These are phyloP conservation scores for Philaethria dido DNA, from an alignment of 2,888 invertebrate genomes.

Conservation along the genomic window DNA sequence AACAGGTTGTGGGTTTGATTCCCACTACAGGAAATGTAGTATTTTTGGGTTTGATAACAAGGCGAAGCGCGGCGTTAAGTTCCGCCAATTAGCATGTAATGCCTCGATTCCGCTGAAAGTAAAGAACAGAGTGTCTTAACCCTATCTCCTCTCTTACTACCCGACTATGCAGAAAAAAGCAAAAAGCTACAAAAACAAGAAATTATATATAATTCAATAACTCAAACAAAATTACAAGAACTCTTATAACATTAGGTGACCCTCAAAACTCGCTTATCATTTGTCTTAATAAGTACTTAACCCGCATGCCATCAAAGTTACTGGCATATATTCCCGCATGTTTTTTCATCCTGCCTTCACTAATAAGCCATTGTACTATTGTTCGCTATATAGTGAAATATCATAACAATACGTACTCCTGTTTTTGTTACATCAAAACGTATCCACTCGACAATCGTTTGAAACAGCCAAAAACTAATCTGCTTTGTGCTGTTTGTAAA, in stretches of 20 bases:
- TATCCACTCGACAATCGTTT: constrained; percentile 21
- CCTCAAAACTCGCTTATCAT: constrained; percentile 5
- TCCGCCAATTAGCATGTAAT: too few relatives aligned
- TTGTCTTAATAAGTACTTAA: constrained; percentile 19
- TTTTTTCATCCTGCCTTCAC: constrained; percentile 33
- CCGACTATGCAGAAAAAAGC: too few relatives aligned
- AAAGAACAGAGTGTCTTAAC: too few relatives aligned
- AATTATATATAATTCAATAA: too few relatives aligned
- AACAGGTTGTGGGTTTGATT: too few relatives aligned
- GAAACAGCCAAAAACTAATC: constrained; percentile 6
- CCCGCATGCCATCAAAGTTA: constrained; percentile 35
- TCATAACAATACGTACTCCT: constrained; percentile 35
- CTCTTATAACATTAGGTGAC: neutral
- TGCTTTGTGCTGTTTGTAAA: neutral
- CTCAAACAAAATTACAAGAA: neutral
- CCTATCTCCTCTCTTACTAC: too few relatives aligned
- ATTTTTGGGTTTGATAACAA: too few relatives aligned
- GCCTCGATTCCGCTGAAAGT: too few relatives aligned
- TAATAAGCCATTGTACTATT: constrained; percentile 42
- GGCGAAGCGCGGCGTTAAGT: too few relatives aligned
- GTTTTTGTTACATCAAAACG: constrained; percentile 11
- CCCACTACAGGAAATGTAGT: too few relatives aligned
- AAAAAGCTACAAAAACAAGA: too few relatives aligned
- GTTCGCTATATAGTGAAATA: constrained; percentile 36
- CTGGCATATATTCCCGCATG: constrained; percentile 38